Conservation (phyloP, 2,888 invertebrate species). For the Leptopilina syphax region DNA sequence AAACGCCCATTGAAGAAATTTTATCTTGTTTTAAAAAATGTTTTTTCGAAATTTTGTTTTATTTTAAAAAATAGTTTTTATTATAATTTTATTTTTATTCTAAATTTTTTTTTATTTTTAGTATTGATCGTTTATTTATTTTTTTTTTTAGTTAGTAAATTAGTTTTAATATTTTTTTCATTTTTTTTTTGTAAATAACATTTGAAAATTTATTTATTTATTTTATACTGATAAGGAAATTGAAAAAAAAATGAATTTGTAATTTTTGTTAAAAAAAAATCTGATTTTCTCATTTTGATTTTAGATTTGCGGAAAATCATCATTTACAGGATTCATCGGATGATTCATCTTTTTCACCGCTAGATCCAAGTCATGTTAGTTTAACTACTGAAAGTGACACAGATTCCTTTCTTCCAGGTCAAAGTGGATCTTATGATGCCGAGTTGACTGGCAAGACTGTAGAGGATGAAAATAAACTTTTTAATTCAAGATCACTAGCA, state of each 20-base stretch:
- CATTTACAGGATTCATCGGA: neutral
- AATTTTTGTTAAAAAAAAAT: no score
- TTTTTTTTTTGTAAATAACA: no score
- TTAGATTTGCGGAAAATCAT: neutral
- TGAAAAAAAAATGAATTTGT: no score
- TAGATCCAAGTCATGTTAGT: slow-evolving; percentile 28
- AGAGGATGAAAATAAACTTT: neutral
- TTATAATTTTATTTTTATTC: no score
- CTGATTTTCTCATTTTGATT: neutral
- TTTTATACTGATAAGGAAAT: no score
- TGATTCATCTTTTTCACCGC: slow-evolving; percentile 2
- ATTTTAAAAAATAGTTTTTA: neutral
- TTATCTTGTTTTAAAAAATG: neutral
- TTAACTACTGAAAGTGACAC: neutral
- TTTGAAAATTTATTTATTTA: no score
- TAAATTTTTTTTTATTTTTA: no score
- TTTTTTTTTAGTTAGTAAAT: no score
- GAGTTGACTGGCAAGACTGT: neutral
- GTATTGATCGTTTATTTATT: no score
- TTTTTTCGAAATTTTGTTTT: neutral
- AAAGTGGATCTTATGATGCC: slow-evolving; percentile 11
- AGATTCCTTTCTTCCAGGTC: neutral
- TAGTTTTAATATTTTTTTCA: no score
- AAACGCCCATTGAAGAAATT: neutral
- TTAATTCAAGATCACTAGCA: slow-evolving; percentile 13